Percentiles rank a stretch among this genome's conserved stretches.
These are phyloP conservation scores for Rhyacophila brunnea DNA, from an alignment of 1,140 invertebrate species.

Conservation along the genomic window DNA sequence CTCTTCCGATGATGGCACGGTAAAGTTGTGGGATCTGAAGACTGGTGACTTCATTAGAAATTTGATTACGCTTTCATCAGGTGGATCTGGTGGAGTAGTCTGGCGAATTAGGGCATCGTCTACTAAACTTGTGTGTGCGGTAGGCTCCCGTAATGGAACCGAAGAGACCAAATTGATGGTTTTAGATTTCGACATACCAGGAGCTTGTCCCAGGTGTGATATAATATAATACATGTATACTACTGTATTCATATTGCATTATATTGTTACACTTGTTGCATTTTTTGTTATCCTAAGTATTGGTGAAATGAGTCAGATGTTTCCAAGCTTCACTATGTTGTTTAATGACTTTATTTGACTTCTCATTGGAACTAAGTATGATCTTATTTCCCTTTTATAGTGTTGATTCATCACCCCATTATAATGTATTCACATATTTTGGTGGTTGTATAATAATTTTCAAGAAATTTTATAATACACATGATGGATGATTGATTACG, in stretches of 20 bases:
- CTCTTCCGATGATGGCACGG: conserved; percentile 98
- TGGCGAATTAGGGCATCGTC: conserved; percentile 95
- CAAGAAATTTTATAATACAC: no score
- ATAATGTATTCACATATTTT: no score
- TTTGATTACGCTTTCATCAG: conserved; percentile 87
- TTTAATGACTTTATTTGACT: not conserved
- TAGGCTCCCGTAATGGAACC: conserved; percentile 96
- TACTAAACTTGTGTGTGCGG: conserved; percentile 96
- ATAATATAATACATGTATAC: conserved; percentile 38
- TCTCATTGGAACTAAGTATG: not conserved
- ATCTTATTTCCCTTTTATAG: not conserved
- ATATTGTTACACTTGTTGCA: conserved; percentile 6
- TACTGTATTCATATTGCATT: not conserved
- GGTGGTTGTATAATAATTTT: no score
- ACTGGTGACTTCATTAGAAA: conserved; percentile 95
- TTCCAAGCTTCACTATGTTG: not conserved
- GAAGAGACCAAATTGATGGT: conserved; percentile 99
- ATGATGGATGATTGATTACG: no score
- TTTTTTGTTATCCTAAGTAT: conserved; percentile 2
- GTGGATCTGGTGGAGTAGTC: conserved; percentile 97
- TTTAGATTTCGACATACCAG: conserved; percentile 92
- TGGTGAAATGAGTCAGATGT: not conserved
- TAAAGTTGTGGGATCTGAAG: conserved; percentile 97
- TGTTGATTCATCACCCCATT: no score
- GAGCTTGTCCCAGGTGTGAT: conserved; percentile 58